Evolutionary conservation across 2,113 vertebrate species (phyloP).

Genomic region (Tetrax tetrax): DNA sequence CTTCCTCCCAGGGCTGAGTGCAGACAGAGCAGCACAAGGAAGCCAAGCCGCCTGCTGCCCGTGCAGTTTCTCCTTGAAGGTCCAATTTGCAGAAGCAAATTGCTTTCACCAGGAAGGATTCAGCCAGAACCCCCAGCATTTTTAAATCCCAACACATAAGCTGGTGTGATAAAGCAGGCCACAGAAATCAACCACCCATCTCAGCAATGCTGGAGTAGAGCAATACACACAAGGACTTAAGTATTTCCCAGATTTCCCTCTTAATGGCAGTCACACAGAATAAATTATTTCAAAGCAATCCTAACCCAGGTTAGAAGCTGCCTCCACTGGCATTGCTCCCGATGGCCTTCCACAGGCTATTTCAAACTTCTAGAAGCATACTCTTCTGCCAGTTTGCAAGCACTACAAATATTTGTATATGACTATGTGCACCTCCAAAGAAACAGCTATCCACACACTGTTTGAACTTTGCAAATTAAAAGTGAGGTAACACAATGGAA

Average conservation of each 20-base stretch:
- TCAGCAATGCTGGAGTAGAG: background rate
- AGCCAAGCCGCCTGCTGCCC: background rate
- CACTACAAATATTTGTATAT: background rate
- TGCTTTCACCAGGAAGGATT: background rate
- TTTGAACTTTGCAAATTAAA: background rate
- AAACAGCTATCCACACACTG: background rate
- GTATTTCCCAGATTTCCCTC: background rate
- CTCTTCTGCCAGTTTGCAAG: background rate
- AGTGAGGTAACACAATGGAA: background rate
- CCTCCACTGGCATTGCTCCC: background rate
- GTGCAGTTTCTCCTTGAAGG: fast-evolving
- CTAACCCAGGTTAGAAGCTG: background rate
- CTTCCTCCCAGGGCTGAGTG: background rate
- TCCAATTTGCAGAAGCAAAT: background rate
- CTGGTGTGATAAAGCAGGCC: background rate
- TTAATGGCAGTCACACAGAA: background rate
- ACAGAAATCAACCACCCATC: background rate
- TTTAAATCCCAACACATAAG: background rate
- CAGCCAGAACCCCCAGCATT: background rate
- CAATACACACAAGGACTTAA: too few species aligned
- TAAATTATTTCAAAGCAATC: background rate
- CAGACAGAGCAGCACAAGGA: fast-evolving
- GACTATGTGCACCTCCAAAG: background rate
- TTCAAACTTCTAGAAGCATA: background rate
- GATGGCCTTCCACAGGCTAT: background rate